Conservation (phyloP, 2,113 vertebrate genomes). For the Heteronetta atricapilla region DNA sequence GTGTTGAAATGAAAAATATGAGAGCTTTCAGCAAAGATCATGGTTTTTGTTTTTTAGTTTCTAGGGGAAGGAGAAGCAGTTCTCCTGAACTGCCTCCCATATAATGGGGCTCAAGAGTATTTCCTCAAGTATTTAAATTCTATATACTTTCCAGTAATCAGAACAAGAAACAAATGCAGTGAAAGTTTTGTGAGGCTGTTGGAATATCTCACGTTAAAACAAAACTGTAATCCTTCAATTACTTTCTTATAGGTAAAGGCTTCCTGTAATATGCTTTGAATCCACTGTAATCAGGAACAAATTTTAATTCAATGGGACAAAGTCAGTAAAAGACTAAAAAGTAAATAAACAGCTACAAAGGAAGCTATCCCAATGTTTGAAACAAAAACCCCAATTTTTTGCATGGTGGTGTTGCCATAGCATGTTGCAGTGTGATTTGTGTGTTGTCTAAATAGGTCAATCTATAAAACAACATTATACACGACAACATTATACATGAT, state of each 20-base stretch:
- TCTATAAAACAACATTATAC: conserved; percentile 33
- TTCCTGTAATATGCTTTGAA: conserved; percentile 60
- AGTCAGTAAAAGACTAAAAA: conserved; percentile 54
- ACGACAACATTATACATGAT: background rate
- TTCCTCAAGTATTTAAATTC: background rate
- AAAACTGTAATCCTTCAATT: conserved; percentile 52
- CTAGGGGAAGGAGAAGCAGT: conserved; percentile 32
- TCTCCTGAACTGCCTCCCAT: background rate
- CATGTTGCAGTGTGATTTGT: conserved; percentile 64
- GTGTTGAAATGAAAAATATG: conserved; percentile 64
- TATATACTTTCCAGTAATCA: background rate
- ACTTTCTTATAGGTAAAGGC: conserved; percentile 60
- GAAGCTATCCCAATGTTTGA: conserved; percentile 46
- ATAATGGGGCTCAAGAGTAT: background rate
- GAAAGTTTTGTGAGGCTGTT: conserved; percentile 30
- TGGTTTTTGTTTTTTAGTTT: conserved; percentile 69
- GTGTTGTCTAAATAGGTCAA: conserved; percentile 46
- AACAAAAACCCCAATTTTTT: conserved; percentile 73
- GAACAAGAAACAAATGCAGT: background rate
- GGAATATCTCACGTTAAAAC: conserved; percentile 33
- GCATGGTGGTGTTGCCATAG: conserved; percentile 65
- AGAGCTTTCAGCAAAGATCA: conserved; percentile 73
- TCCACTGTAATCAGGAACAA: conserved; percentile 52
- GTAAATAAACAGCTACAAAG: conserved; percentile 52
- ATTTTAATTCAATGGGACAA: conserved; percentile 60